Percentiles rank a stretch among this genome's conserved stretches.
These are phyloP conservation scores for Thrips palmi DNA, from an alignment of 1,140 invertebrate genomes.

Conservation along the genomic window DNA sequence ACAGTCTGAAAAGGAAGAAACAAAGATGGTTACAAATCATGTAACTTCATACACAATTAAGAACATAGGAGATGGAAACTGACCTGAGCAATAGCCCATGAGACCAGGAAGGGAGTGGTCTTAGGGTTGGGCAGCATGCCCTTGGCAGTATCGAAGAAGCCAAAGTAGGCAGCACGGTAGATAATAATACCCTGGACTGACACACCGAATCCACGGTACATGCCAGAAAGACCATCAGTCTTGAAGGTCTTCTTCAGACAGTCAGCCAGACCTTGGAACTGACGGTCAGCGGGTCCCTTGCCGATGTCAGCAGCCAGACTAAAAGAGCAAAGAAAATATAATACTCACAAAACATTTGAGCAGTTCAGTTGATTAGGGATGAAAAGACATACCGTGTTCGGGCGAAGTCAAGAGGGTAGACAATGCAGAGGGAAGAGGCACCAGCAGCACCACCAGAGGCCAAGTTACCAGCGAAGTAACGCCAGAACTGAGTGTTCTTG, in stretches of 20 bases:
- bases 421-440: conserved; percentile 84
- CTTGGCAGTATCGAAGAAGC: conserved; percentile 82
- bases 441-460: conserved; percentile 88
- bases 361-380: too few relatives aligned
- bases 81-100: conserved; percentile 69
- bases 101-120: conserved; percentile 55
- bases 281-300: conserved; percentile 46
- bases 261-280: conserved; percentile 67
- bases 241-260: conserved; percentile 70
- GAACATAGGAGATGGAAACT: conserved; percentile 12
- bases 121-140: conserved; percentile 69
- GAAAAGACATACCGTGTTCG: conserved; percentile 52
- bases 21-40: not conserved
- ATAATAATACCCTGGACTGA: conserved; percentile 79
- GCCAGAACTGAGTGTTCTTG: conserved; percentile 76
- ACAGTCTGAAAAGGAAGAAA: conserved; percentile 28
- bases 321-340: conserved; percentile 11
- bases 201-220: conserved; percentile 81
- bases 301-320: conserved; percentile 70
- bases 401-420: conserved; percentile 90
- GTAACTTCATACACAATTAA: not conserved
- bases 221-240: conserved; percentile 57
- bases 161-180: conserved; percentile 81
- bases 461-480: conserved; percentile 71
- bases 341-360: not conserved